A percentile compares a stretch with the other conserved stretches of the same genome.
Conservation (phyloP, 2,888 invertebrate species). For the Tipula lateralis region DNA sequence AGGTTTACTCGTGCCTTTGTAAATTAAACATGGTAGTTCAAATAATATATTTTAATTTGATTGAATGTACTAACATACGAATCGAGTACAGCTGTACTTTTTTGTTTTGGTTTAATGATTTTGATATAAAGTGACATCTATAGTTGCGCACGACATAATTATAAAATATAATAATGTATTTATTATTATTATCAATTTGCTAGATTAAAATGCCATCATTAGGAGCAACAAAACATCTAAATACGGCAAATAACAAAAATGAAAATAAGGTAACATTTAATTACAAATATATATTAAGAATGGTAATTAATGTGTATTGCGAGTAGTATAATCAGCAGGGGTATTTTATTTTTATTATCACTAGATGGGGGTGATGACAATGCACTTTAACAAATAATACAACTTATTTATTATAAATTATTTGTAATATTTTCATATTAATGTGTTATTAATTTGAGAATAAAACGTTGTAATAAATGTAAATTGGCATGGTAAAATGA, state of each 20-base stretch:
- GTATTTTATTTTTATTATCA: not conserved
- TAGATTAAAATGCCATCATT: not conserved
- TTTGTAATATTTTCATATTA: too few species aligned
- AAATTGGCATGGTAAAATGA: too few species aligned
- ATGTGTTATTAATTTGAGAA: too few species aligned
- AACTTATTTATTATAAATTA: not conserved
- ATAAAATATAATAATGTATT: not conserved
- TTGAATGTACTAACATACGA: not conserved
- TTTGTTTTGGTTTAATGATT: not conserved
- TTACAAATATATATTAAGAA: too few species aligned
- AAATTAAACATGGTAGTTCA: not conserved
- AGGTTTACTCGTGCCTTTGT: not conserved
- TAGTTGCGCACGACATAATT: not conserved
- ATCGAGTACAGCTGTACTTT: not conserved
- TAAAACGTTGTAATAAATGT: not conserved
- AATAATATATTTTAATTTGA: not conserved
- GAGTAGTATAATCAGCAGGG: not conserved
- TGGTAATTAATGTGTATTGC: not conserved
- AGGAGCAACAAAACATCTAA: not conserved
- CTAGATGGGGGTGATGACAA: not conserved
- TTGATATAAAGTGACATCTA: not conserved
- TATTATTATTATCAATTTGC: not conserved
- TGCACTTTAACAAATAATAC: not conserved
- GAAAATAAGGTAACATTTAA: not conserved
- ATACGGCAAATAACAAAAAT: not conserved